Conservation (phyloP, 35 echinoderm and acorn worm genomes). For the Acanthaster planci region DNA sequence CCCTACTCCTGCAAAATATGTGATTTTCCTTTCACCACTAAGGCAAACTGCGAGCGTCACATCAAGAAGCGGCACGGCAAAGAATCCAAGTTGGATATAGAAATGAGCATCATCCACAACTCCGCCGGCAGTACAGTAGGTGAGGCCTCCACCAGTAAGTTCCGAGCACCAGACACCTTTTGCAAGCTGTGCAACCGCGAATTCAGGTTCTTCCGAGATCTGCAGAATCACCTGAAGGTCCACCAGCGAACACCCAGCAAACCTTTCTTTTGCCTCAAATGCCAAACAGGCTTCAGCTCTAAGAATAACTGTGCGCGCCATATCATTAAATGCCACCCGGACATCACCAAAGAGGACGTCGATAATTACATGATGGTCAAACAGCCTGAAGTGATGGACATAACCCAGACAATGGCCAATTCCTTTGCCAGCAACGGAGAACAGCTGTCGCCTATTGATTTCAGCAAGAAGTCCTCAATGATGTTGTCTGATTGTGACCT, state of each 20-base stretch:
- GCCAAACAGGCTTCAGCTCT: slow-evolving; percentile 79
- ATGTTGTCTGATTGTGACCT: background rate
- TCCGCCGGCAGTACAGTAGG: slow-evolving; percentile 25
- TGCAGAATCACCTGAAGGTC: slow-evolving; percentile 90
- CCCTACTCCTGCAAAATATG: slow-evolving; percentile 90
- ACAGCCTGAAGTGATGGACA: slow-evolving; percentile 16
- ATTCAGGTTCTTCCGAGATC: slow-evolving; percentile 96
- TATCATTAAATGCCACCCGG: slow-evolving; percentile 79
- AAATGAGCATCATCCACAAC: slow-evolving; percentile 70
- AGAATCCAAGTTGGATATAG: slow-evolving; percentile 71
- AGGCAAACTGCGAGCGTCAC: slow-evolving; percentile 97
- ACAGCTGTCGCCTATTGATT: slow-evolving; percentile 54
- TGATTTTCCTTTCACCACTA: slow-evolving; percentile 97
- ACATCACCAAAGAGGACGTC: slow-evolving; percentile 52
- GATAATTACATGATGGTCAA: slow-evolving; percentile 59
- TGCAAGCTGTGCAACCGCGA: slow-evolving; percentile 87
- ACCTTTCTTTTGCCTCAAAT: slow-evolving; percentile 77
- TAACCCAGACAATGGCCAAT: slow-evolving; percentile 26
- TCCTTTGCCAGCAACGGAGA: slow-evolving; percentile 34
- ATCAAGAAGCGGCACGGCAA: slow-evolving; percentile 86
- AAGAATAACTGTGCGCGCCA: slow-evolving; percentile 88
- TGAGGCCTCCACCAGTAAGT: slow-evolving; percentile 51
- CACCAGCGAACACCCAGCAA: slow-evolving; percentile 83
- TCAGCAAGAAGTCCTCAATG: slow-evolving; percentile 43
- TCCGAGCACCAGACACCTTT: slow-evolving; percentile 79